Percentiles rank a stretch among this genome's conserved stretches.
Conservation (phyloP, 2,888 invertebrate genomes). For the Tetropium fuscum region DNA sequence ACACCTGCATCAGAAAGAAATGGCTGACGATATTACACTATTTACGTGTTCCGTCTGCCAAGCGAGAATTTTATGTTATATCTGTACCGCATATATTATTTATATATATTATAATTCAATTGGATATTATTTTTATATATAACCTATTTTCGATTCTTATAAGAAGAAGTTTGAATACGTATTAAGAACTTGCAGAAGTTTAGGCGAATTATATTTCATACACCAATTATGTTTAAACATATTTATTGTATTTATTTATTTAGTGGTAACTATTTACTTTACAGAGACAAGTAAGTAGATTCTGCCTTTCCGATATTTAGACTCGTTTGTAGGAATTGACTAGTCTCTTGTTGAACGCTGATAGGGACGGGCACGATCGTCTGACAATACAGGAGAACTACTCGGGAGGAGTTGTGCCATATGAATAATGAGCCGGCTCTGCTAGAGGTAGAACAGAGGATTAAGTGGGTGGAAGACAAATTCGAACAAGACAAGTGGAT, state of each 20-base stretch:
- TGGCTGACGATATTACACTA: neutral
- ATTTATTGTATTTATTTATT: too few relatives aligned
- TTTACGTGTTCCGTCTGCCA: too few relatives aligned
- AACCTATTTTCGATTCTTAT: too few relatives aligned
- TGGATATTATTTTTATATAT: neutral
- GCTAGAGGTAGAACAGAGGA: conserved; percentile 53
- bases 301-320: too few relatives aligned
- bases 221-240: neutral
- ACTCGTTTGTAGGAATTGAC: conserved; percentile 3
- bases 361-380: conserved; percentile 17
- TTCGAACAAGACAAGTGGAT: conserved; percentile 58
- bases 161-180: too few relatives aligned
- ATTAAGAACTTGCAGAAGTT: too few relatives aligned
- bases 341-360: neutral
- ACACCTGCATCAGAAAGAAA: neutral
- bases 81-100: too few relatives aligned
- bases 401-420: conserved; percentile 51
- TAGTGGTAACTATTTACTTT: too few relatives aligned
- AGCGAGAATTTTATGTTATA: too few relatives aligned
- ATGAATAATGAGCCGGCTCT: conserved; percentile 58
- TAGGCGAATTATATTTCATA: too few relatives aligned
- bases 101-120: too few relatives aligned
- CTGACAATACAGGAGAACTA: conserved; percentile 36
- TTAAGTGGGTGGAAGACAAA: conserved; percentile 61
- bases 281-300: too few relatives aligned